Evolutionary conservation across 2,797 vertebrate genomes (phyloP), one percentile per base, ranked within the genome.

Genomic region (Thaleichthys pacificus): DNA sequence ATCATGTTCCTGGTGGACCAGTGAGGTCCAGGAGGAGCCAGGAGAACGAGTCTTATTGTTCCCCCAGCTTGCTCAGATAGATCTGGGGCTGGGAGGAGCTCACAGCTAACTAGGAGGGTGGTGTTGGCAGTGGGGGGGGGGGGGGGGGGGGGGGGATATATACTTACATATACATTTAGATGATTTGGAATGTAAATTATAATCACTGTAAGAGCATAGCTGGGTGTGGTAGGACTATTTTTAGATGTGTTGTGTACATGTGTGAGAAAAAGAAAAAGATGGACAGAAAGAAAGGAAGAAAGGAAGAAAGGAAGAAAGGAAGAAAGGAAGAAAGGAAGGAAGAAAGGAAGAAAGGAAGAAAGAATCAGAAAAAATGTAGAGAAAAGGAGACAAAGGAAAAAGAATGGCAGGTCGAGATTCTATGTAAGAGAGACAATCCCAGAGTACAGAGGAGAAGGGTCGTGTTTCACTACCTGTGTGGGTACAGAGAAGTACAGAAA

Each of bases 1-100:
- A 84, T 89, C 82, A 73, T 75, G 75, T 88, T 85, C 70, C 81
- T 71, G 71, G 77, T n/a, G 76, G 80, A 68, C 66, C 42, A 54
- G 8, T 61, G 22, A 61, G 21, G 58, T 26, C 22, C 73, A 72
- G 73, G 73, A 47, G 72, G 71, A 42, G 62, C 28, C 61, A 54
- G 69, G 67, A 71, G 77, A 79, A 77, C 42, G 58, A 72, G 56
- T 56, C 69, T 57, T 74, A 73, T 80, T 76, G 84, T 84, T 83
- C 71, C 70, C 60, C 67, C 75, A 68, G n/a, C 65, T 72, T 69
- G 21, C 42, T 38, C 70, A 75, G 61, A 3, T 75, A 57, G 67
- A 72, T 57, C 70, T 63, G 60, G 60, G 60, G 60, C 49, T 22
- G 24, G 68, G 71, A 61, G 61, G 38, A 30, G 58, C 32, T 60